A percentile compares a stretch with the other conserved stretches of the same genome.
These are phyloP conservation scores for Pseudochirops cupreus DNA, from an alignment of 2,797 vertebrate genomes.

Conservation along the genomic window DNA sequence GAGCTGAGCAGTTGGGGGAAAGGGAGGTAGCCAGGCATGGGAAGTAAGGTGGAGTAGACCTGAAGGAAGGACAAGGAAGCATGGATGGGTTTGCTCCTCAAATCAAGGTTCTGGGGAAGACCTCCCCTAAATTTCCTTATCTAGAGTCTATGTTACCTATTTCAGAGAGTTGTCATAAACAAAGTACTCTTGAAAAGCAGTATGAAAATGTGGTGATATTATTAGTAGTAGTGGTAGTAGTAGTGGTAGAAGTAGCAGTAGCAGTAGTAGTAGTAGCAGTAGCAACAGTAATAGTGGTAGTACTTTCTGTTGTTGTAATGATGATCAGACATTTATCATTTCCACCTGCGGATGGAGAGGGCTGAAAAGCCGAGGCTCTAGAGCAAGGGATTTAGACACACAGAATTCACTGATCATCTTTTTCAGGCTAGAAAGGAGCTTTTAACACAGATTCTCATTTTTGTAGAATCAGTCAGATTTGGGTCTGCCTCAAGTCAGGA, in stretches of 20 bases:
- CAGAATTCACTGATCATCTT: neutral
- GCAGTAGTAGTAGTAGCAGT: neutral
- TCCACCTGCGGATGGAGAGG: neutral
- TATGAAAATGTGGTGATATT: neutral
- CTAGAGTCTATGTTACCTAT: neutral
- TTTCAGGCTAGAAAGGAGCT: neutral
- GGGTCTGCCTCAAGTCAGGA: neutral
- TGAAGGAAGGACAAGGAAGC: neutral
- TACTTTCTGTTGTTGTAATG: neutral
- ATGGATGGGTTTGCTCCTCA: neutral
- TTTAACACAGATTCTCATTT: neutral
- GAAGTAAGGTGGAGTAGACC: neutral
- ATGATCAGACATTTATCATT: neutral
- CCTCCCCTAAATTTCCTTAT: neutral
- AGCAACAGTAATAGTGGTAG: too few species aligned
- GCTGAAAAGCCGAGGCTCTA: neutral
- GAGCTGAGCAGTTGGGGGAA: neutral
- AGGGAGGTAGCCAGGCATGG: neutral
- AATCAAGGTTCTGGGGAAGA: neutral
- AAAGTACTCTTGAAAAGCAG: neutral
- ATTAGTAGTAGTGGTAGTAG: neutral
- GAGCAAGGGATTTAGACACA: neutral
- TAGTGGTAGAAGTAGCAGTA: too few species aligned
- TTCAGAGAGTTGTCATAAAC: neutral
- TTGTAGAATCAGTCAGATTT: neutral